Evolutionary conservation across 2,797 vertebrate genomes (phyloP), one percentile per base, ranked within the genome.

Genomic region (Fistularia commersonii): DNA sequence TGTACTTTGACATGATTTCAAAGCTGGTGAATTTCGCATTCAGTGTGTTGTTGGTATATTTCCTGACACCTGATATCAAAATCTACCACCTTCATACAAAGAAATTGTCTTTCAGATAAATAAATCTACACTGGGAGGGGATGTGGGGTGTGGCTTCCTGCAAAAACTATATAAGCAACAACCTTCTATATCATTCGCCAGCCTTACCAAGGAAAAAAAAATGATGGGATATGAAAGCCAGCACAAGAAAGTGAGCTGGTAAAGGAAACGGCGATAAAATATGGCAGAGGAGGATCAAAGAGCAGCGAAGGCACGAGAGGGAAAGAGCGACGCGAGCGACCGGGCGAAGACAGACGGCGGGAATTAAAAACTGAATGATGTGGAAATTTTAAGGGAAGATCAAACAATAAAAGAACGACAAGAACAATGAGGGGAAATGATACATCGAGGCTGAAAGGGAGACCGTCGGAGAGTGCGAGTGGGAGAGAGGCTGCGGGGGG

Each of bases 211-310:
- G 65, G 55, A 23, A 48, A 40, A 32, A 37, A 54, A 55, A 58
- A 57, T 13, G 35, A 63, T 31, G 8, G 40, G 15, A 61, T 48
- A 11, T 43, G 45, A 74, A 51, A 56, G 40, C 41, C 57, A 32
- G 52, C 8, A 3, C 11, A 42, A 11, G 11, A 50, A 41, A 46
- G 54, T 13, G 1, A 57, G 48, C 36, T 47, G 44, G 48, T 32
- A 35, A 47, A 6, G 36, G 42, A 45, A 41, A 47, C 14, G 60
- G 48, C 8, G 57, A 62, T 8, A 43, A 42, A 72, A 54, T 70
- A 44, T 45, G 69, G 64, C 69, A 61, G 51, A 45, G 66, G 68
- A 66, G 47, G 75, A 74, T 79, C 41, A 77, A 77, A 74, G 64
- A 54, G 38, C 7, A 36, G 11, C 36, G 37, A 62, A 43, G 50